These are phyloP conservation scores for Yasuhikotakia modesta DNA, from an alignment of 2,797 vertebrate species.

Conservation along the genomic window DNA sequence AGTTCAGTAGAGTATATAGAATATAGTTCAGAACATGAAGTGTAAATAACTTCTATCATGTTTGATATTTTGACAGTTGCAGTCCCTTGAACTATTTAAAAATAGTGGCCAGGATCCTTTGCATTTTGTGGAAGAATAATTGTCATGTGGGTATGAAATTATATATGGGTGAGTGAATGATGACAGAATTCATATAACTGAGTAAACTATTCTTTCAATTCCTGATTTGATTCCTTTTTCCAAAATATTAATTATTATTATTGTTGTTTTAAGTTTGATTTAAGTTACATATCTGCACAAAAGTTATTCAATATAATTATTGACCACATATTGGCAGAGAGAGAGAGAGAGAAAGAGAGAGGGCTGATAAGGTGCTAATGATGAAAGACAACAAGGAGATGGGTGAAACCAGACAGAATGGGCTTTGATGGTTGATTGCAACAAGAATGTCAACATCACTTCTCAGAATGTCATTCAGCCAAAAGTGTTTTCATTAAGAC, in stretches of 20 bases:
- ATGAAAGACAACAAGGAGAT: constrained; percentile 75
- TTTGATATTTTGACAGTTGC: neutral
- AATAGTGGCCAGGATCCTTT: neutral
- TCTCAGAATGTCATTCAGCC: constrained; percentile 71
- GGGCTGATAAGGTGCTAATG: constrained; percentile 70
- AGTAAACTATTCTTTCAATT: neutral
- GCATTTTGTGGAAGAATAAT: neutral
- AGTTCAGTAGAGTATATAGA: too few relatives aligned
- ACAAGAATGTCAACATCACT: constrained; percentile 80
- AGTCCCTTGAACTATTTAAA: neutral
- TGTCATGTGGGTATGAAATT: neutral
- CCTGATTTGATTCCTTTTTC: too few relatives aligned
- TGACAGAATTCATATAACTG: neutral
- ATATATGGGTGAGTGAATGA: neutral
- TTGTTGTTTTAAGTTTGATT: neutral
- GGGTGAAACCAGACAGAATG: constrained; percentile 71
- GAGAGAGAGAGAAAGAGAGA: constrained; percentile 25
- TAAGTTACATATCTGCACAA: neutral
- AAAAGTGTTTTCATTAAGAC: constrained; percentile 64
- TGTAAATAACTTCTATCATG: too few relatives aligned
- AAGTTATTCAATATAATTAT: neutral
- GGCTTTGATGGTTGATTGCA: constrained; percentile 77
- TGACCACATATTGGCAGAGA: neutral
- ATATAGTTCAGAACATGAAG: too few relatives aligned
- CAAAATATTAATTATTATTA: neutral